Evolutionary conservation across 2,113 vertebrate genomes (phyloP).

Genomic region (Eudyptes chrysolophus): DNA sequence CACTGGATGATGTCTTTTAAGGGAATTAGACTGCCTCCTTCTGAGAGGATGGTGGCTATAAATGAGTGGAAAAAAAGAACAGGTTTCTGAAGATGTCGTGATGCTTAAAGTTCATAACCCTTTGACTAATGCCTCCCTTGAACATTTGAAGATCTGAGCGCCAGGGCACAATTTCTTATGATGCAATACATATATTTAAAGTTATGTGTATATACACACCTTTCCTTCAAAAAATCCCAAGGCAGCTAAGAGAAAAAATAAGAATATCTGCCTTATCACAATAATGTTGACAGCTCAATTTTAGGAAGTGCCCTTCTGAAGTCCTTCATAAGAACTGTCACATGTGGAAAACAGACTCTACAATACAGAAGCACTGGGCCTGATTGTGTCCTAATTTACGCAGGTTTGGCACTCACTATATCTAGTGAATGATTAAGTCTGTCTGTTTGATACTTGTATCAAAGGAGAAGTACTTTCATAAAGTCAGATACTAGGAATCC

Average conservation of each 20-base stretch:
- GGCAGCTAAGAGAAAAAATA: not conserved
- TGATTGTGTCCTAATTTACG: not conserved
- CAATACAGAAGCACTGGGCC: not conserved
- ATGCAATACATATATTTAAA: not conserved
- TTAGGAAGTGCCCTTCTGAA: not conserved
- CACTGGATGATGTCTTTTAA: not conserved
- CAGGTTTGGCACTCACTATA: not conserved
- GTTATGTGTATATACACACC: not conserved
- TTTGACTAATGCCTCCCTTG: not conserved
- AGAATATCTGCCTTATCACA: not conserved
- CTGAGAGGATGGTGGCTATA: not conserved
- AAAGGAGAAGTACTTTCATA: not conserved
- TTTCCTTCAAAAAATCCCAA: not conserved
- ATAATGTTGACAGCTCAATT: not conserved
- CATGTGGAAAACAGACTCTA: not conserved
- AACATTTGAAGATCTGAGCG: fast-evolving
- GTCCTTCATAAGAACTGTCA: not conserved
- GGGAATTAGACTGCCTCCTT: not conserved
- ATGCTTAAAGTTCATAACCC: not conserved
- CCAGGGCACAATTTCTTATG: not conserved
- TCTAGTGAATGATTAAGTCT: not conserved
- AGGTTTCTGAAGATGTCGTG: not conserved
- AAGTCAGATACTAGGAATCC: not conserved
- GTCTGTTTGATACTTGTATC: not conserved
- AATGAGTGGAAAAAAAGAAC: not conserved